Evolutionary conservation across 2,797 vertebrate genomes (phyloP).

Genomic region (Anas georgica): DNA sequence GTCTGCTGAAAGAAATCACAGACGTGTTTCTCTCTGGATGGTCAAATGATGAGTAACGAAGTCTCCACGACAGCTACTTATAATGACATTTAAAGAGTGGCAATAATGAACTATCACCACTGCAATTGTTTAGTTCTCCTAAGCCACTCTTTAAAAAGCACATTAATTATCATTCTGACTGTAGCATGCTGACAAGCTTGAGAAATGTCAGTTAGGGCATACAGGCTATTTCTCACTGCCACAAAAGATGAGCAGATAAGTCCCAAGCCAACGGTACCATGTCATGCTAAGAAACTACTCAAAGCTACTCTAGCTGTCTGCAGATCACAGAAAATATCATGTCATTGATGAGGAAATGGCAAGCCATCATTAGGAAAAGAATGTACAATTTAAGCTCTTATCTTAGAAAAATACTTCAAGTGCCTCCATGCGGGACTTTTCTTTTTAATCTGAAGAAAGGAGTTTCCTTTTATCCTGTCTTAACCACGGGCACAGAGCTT

Average conservation of each 20-base stretch:
- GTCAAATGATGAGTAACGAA: not conserved
- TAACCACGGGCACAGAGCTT: not conserved
- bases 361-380: not conserved
- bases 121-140: slow-evolving; percentile 23
- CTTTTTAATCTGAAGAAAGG: not conserved
- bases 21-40: not conserved
- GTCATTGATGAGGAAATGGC: not conserved
- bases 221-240: not conserved
- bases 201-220: slow-evolving; percentile 21
- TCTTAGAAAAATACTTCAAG: not conserved
- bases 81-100: not conserved
- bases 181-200: slow-evolving; percentile 6
- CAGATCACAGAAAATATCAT: not conserved
- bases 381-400: not conserved
- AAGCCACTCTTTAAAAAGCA: slow-evolving; percentile 41
- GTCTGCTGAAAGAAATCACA: not conserved
- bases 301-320: not conserved
- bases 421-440: not conserved
- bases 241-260: slow-evolving; percentile 52
- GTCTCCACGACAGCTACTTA: slow-evolving; percentile 30
- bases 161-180: slow-evolving; percentile 40
- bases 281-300: not conserved
- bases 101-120: not conserved
- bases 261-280: not conserved
- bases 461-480: not conserved